Evolutionary conservation across 2,113 vertebrate genomes (phyloP).

Genomic region (Anthoscopus minutus): DNA sequence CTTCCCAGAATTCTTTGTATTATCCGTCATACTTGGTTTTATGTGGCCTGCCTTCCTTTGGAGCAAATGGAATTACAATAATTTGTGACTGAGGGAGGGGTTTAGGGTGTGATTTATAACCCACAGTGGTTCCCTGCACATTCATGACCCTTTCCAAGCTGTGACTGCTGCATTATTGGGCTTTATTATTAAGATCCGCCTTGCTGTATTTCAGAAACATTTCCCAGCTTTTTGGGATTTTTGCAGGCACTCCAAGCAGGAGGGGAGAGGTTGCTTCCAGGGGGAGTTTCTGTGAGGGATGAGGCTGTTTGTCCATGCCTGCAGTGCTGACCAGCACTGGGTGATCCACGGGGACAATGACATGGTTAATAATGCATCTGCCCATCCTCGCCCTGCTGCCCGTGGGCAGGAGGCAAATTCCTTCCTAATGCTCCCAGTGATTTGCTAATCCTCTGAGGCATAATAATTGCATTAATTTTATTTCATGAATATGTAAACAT

Average conservation of each 20-base stretch:
- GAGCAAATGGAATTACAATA: neutral
- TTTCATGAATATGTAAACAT: conserved; percentile 13
- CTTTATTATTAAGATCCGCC: neutral
- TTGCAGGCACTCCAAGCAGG: neutral
- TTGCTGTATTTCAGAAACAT: neutral
- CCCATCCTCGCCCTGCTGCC: neutral
- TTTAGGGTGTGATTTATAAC: neutral
- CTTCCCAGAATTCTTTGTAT: neutral
- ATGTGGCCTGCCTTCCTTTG: neutral
- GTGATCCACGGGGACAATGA: conserved; percentile 19
- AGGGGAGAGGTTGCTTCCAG: neutral
- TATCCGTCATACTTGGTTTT: neutral
- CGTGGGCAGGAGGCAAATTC: neutral
- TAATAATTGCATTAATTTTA: conserved; percentile 37
- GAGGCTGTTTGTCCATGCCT: neutral
- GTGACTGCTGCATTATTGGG: neutral
- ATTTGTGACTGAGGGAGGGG: neutral
- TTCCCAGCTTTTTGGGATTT: neutral
- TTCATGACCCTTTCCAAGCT: neutral
- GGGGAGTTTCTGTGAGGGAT: neutral
- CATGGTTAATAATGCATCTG: conserved; percentile 35
- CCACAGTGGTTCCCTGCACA: neutral
- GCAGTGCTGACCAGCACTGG: conserved; percentile 23
- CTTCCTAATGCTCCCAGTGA: conserved; percentile 28
- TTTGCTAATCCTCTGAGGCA: conserved; percentile 19